Base-by-base conservation (phyloP, 2,113 vertebrate genomes). In the Genyomyrus donnyi region DNA sequence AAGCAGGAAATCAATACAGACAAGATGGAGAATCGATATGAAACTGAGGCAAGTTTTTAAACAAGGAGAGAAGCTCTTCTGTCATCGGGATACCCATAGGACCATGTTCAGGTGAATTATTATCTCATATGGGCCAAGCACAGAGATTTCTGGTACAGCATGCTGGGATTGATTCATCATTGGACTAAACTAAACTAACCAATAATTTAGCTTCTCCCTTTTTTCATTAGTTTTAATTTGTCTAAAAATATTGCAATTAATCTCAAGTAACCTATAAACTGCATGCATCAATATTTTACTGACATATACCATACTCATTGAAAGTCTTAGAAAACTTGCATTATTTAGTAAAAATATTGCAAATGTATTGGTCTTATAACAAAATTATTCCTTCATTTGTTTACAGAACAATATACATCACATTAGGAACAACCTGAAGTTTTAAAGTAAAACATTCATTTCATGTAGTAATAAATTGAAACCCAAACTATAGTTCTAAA, bases 1-100 rank as follows among this genome's bases (percentile, higher is more conserved):
- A 24, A 85, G 45, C 83, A 9, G n/a, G 56, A 66, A 90, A 90
- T 90, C 89, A 27, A 89, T 85, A 49, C 52, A 13, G n/a, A 24
- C 46, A 31, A 46, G 80, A 58, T 46, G 49, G 85, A 87, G 45
- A 52, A 87, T 88, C 53, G 27, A 49, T 85, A 85, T 9, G 49
- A 46, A 66, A 49, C 50, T 46, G 56, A 13, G n/a, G 56, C 10
- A 62, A 46, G 89, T 83, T 87, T 85, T 90, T 58, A 87, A 85
- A 35, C 56, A 49, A 87, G 53, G 27, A 45, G 53, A 86, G 53
- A 70, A 70, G n/a, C 31, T 49, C 27, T 13, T 49, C 39, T 45
- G 56, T 90, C 24, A 70, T 53, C 84, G 5, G 46, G 52, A 66
- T 48, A 48, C 45, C 21, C 83, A 24, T 46, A 8, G 83, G 83